Evolutionary conservation across 2,113 vertebrate genomes (phyloP).

Genomic region (Calyptommatus sinebrachiatus): DNA sequence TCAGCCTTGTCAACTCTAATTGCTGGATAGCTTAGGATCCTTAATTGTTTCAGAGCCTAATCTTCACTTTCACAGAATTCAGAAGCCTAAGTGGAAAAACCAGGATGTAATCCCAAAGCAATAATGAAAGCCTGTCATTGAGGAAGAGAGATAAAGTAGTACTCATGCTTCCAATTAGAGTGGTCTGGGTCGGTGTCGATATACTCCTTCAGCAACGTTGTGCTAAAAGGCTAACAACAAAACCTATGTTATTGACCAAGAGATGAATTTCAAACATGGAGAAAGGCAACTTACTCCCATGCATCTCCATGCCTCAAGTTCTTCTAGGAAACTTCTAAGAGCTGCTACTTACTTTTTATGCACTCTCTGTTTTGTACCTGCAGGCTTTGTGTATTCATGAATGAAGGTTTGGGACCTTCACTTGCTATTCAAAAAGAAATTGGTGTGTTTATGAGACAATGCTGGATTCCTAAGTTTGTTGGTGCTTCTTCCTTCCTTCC

Average conservation of each 20-base stretch:
- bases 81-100: background rate
- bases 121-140: background rate
- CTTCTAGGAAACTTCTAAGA: too few species aligned
- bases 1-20: background rate
- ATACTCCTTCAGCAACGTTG: too few species aligned
- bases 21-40: background rate
- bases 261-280: background rate
- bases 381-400: too few species aligned
- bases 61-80: background rate
- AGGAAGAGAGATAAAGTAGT: background rate
- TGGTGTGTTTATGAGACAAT: too few species aligned
- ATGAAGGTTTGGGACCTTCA: too few species aligned
- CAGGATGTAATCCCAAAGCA: background rate
- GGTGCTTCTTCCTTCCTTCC: too few species aligned
- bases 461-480: too few species aligned
- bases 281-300: too few species aligned
- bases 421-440: too few species aligned
- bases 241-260: background rate
- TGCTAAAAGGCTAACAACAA: background rate
- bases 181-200: background rate
- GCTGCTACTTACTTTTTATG: background rate
- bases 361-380: too few species aligned
- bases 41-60: background rate
- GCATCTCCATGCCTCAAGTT: background rate
- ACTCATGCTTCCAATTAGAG: background rate